Conservation (phyloP, 2,113 vertebrate genomes). For the Chionomys nivalis region DNA sequence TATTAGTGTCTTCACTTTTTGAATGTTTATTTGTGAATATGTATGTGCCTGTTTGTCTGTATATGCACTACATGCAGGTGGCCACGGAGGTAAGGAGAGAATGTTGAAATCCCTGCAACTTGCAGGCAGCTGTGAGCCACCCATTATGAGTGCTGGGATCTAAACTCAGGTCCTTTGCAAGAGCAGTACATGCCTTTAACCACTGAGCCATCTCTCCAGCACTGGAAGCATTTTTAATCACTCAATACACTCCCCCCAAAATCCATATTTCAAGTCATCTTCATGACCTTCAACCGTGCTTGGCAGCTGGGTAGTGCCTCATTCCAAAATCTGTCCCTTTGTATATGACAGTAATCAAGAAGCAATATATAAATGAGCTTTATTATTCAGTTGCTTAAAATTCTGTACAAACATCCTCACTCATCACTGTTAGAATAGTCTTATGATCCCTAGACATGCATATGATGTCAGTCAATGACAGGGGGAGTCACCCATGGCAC, state of each 20-base stretch:
- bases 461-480: not conserved
- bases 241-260: not conserved
- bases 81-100: not conserved
- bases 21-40: not conserved
- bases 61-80: not conserved
- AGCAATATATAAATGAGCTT: not conserved
- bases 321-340: too few species aligned
- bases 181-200: too few species aligned
- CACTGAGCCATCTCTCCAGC: not conserved
- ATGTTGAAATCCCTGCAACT: not conserved
- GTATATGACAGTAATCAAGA: not conserved
- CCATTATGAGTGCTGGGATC: too few species aligned
- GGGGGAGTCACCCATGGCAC: not conserved
- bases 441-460: not conserved
- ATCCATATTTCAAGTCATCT: not conserved
- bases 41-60: not conserved
- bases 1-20: not conserved
- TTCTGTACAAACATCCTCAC: not conserved
- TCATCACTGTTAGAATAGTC: too few species aligned
- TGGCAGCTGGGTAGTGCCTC: rapidly evolving
- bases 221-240: not conserved
- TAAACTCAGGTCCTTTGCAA: not conserved
- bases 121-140: not conserved
- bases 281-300: not conserved
- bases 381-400: not conserved